Evolutionary conservation across 2,888 invertebrate genomes (phyloP), one percentile per base, ranked within the genome.

Genomic region (Drosophila peninsularis): DNA sequence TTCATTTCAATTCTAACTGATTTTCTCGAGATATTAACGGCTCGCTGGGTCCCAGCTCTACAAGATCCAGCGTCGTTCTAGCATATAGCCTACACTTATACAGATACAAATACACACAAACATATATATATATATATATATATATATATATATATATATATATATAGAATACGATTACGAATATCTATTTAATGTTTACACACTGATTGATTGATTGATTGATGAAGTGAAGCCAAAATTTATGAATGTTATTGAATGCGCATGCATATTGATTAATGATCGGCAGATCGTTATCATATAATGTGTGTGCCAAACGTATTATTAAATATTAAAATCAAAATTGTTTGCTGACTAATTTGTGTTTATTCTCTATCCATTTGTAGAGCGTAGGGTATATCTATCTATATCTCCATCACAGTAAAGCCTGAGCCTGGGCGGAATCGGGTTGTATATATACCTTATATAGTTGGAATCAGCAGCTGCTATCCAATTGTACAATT

Each of bases 181-280:
- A 66, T 45, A 65, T 47, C 47, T 58, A 30, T 44, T 36, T 54
- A 54, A 41, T 41, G 41, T 54, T 30, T 54, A 57, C 45, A 45
- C 27, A 47, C 17, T 30, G 27, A 47, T 56, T 47, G 21, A 67
- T 45, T 50, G 47, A 66, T 54, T 71, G 49, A 55, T 45, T 52
- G 44, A 67, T 62, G 60, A 81, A 87, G 72, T 60, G 74, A 89
- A 75, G 89, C 84, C 89, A 85, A 85, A 84, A 77, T 84, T 87
- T 52, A 76, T 82, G 47, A 77, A 79, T 73, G 67, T 84, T 87
- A 71, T 76, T 74, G 45, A 62, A 63, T 60, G 58, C 47, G 17
- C 53, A 53, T 64, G 64, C 71, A 71, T 55, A 65, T 66, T 70
- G 41, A 41, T 34, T 13, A 62, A n/a, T n/a, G n/a, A 58, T 66